Evolutionary conservation across 2,113 vertebrate genomes (phyloP), one percentile per base, ranked within the genome.

Genomic region (Excalfactoria chinensis): DNA sequence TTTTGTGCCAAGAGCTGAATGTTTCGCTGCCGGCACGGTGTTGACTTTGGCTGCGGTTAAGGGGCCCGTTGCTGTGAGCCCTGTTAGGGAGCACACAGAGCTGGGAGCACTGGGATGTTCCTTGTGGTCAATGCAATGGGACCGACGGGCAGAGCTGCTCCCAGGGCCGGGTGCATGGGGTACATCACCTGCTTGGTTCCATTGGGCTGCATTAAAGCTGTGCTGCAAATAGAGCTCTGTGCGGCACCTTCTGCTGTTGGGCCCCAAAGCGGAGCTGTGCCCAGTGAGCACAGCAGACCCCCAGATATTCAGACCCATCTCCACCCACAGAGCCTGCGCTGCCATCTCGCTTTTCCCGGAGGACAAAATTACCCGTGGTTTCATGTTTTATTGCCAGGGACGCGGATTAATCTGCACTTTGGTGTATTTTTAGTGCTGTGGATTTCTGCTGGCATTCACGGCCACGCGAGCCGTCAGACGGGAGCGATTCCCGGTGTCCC

Each of bases 401-500:
- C 23, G 19, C 4, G 22, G 86, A 58, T 89, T 89, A 66, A 48
- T 78, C 51, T 73, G 90, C 34, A 73, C 82, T 78, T 88, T 84
- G 0, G 0, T 21, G 56, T 69, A 62, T 82, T 94, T 92, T 82
- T 55, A 68, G 77, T 67, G 86, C 84, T 4, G 25, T 92, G 84
- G 93, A 93, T 90, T 79, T 72, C 92, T 86, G 40, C 21, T n/a
- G 74, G 74, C 84, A 11, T 13, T 41, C 2, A 4, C 0, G 25
- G 69, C 44, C 66, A 82, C 92, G 34, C 21, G 77, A 93, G 95
- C 80, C 8, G 8, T 44, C 78, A 51, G 90, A 55, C 19, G 89
- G 81, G 86, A 93, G 93, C 90, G 78, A 84, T 92, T 93, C 41
- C 90, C 34, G 23, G 90, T 37, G 49, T 90, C 90, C 78, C 64